These are phyloP conservation scores for Drosophila dunni DNA, from an alignment of 1,140 invertebrate genomes.

Conservation along the genomic window DNA sequence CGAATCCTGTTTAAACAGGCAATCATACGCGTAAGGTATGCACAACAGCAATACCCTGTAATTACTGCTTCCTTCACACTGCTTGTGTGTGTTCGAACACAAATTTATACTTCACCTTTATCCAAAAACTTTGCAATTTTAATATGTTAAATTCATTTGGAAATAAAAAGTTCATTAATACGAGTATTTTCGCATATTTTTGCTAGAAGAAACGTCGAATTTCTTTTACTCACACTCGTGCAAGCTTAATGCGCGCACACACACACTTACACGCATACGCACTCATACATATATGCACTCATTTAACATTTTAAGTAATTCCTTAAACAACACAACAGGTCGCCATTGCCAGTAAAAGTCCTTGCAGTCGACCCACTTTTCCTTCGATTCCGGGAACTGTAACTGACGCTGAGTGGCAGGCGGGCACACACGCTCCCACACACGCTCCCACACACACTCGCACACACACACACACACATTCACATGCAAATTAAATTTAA, in stretches of 20 bases:
- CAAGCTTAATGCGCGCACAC: slow-evolving; percentile 20
- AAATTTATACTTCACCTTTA: background rate
- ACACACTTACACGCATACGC: slow-evolving; percentile 28
- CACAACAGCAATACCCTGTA: slow-evolving; percentile 9
- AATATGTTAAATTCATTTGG: background rate
- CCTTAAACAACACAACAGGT: slow-evolving; percentile 79
- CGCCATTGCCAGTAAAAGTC: slow-evolving; percentile 49
- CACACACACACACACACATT: slow-evolving; percentile 36
- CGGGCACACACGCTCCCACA: slow-evolving; percentile 21
- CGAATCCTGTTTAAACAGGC: slow-evolving; percentile 21
- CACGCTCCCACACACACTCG: background rate
- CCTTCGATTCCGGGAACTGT: slow-evolving; percentile 35
- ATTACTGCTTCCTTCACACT: background rate
- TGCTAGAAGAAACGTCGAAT: background rate
- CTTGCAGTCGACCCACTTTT: slow-evolving; percentile 42
- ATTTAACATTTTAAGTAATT: slow-evolving; percentile 70
- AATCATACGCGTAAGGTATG: slow-evolving; percentile 16
- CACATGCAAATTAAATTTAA: slow-evolving; percentile 77
- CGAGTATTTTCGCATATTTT: background rate
- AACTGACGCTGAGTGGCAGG: slow-evolving; percentile 77
- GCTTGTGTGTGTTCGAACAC: background rate
- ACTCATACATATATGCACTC: slow-evolving; percentile 31
- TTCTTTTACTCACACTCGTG: background rate
- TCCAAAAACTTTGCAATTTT: background rate
- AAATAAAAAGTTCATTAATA: background rate